Evolutionary conservation across 2,797 vertebrate species (phyloP), one percentile per base, ranked within the genome.

Genomic region (Enteromius argenteus): DNA sequence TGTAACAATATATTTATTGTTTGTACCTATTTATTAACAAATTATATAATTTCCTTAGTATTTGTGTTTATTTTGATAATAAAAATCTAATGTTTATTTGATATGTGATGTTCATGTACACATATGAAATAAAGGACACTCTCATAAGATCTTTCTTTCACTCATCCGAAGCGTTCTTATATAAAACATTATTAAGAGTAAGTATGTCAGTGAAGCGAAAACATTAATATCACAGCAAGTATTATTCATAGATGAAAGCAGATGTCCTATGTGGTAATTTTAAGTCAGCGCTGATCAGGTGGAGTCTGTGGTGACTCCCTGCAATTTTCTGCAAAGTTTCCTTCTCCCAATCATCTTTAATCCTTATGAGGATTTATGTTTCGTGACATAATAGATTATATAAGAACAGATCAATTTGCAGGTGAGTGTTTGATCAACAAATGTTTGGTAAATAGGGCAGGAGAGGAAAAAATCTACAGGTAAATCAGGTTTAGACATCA

Each of bases 1-100:
- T 67, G 39, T 78, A 60, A 72, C 51, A 42, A 30, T 42, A 72
- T 72, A 73, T 73, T 78, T 84, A 84, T 84, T 84, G 81, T 84
- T 69, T 84, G 64, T 78, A 84, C 53, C 64, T 84, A 84, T 84
- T 84, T 84, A 84, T 84, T 84, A 32, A 60, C 39, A 37, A 75
- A 75, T 19, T 39, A 32, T 60, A 46, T 75, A n/a, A 66, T 66
- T 39, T 66, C 30, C 37, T 74, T 49, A 73, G 56, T 53, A 60
- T 66, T 58, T 68, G n/a, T 75, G 44, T 73, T 19, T 80, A 53
- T 85, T 85, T 81, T 85, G 58, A 67, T 81, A 66, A 74, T 74
- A 58, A 79, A 77, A 82, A 67, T 32, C 23, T n/a, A 37, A 53
- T 78, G 73, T 84, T 79, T 58, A 56, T 84, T 42, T 84, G 19